A percentile compares a stretch with the other conserved stretches of the same genome.
Conservation (phyloP, 2,113 vertebrate genomes). For the Pygoscelis antarcticus region DNA sequence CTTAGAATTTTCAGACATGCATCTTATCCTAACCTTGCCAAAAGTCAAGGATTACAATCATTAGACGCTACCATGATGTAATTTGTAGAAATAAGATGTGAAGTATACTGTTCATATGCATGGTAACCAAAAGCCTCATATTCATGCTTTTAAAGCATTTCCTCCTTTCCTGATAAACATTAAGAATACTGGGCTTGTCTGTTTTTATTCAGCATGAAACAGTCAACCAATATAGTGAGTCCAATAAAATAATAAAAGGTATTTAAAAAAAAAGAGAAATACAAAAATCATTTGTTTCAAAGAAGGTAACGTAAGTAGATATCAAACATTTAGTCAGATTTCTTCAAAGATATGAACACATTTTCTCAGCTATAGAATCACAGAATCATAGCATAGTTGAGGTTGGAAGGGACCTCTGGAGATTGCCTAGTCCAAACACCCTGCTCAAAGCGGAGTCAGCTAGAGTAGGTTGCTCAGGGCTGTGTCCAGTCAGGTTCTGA, state of each 20-base stretch:
- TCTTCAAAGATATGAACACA: background rate
- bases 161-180: background rate
- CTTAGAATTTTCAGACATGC: background rate
- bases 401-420: background rate
- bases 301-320: background rate
- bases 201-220: background rate
- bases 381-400: background rate
- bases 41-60: background rate
- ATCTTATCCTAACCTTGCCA: background rate
- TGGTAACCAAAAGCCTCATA: background rate
- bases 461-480: background rate
- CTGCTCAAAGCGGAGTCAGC: background rate
- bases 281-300: background rate
- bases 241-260: background rate
- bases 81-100: background rate
- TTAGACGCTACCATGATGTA: background rate
- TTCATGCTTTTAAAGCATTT: background rate
- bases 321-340: background rate
- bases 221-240: background rate
- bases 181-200: background rate
- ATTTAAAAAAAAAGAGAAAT: background rate
- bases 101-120: background rate
- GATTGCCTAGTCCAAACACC: background rate
- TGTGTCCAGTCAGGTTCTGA: background rate
- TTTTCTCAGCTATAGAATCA: background rate